Conservation (phyloP, 1,140 invertebrate species). For the Alviniconcha marisindica region DNA sequence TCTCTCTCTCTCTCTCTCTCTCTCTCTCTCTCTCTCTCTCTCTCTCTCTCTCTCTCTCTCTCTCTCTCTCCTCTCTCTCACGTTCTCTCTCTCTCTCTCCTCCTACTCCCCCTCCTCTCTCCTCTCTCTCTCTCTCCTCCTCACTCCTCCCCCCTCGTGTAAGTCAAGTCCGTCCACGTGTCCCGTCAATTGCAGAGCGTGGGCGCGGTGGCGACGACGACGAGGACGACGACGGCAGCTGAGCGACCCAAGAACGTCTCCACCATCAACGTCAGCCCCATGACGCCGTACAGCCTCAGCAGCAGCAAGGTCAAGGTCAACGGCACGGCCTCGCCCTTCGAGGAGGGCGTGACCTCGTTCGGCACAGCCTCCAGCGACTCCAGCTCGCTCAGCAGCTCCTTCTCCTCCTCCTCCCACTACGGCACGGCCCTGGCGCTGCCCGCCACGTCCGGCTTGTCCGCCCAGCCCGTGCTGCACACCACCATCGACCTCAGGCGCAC, state of each 20-base stretch:
- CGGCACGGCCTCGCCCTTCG: slow-evolving; percentile 29
- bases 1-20: no score
- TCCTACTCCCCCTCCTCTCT: no score
- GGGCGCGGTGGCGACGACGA: no score
- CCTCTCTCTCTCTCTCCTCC: no score
- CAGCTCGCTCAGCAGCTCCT: slow-evolving; percentile 33
- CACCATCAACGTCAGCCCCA: background rate
- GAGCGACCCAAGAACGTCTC: background rate
- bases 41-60: no score
- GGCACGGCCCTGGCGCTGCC: background rate
- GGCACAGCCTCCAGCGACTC: slow-evolving; percentile 29
- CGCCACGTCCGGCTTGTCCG: background rate
- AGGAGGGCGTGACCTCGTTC: slow-evolving; percentile 56
- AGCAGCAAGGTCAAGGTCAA: background rate
- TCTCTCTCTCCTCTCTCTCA: no score
- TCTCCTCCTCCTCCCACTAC: background rate
- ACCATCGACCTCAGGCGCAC: slow-evolving; percentile 10
- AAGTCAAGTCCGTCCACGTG: no score
- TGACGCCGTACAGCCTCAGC: background rate
- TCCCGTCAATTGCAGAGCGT: no score
- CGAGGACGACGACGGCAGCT: background rate
- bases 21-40: no score
- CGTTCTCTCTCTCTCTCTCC: no score
- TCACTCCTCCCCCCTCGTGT: no score
- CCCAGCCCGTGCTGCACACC: background rate